phyloP scores from a whole-genome alignment of 1,140 invertebrate genomes.

The Vollenhovia emeryi region DNA sequence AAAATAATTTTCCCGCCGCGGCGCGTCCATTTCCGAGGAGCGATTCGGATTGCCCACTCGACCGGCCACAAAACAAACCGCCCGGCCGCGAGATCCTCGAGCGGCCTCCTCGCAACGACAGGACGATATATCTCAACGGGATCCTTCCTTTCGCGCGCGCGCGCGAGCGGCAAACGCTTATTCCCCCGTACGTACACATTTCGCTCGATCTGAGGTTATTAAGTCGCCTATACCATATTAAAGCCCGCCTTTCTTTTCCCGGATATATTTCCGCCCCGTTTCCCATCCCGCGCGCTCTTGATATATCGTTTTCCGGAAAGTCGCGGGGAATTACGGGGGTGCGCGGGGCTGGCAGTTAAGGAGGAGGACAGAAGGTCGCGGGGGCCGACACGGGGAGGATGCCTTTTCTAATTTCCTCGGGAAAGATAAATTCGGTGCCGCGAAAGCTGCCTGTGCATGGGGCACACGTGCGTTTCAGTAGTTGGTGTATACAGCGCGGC shows the following conservation, averaged over 20 bases:
- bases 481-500: background rate
- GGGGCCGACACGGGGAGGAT: constrained; percentile 38
- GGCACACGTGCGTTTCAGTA: constrained; percentile 16
- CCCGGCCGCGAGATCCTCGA: constrained; percentile 15
- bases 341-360: constrained; percentile 33
- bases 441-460: constrained; percentile 28
- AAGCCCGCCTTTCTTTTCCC: constrained; percentile 5
- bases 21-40: constrained; percentile 26
- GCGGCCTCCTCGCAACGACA: constrained; percentile 46
- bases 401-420: constrained; percentile 81
- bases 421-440: constrained; percentile 80
- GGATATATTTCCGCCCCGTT: constrained; percentile 35
- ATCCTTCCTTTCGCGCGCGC: background rate
- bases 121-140: constrained; percentile 26
- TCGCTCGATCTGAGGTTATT: constrained; percentile 41
- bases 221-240: constrained; percentile 48
- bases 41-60: constrained; percentile 38
- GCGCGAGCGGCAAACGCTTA: constrained; percentile 40
- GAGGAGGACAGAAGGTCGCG: constrained; percentile 5
- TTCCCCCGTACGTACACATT: background rate
- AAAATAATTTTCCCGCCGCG: constrained; percentile 44
- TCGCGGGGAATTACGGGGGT: background rate
- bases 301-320: constrained; percentile 63
- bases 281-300: constrained; percentile 13
- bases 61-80: constrained; percentile 36